Conservation (phyloP, 92 coral and sea anemone genomes). For the Isaurus tuberculatus region DNA sequence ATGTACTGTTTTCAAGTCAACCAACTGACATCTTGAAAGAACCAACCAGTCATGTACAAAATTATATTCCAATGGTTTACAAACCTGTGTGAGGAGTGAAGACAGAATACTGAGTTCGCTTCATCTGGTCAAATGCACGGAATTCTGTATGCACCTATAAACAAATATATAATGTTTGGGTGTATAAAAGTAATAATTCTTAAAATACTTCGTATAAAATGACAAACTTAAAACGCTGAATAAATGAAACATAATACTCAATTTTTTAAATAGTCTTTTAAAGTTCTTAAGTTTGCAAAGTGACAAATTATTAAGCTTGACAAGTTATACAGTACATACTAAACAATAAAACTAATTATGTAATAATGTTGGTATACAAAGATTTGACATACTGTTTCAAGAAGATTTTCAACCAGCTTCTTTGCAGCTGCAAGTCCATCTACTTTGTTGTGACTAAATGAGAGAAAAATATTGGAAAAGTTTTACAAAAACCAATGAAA, state of each 20-base stretch:
- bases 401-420: slow-evolving; percentile 89
- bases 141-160: slow-evolving; percentile 87
- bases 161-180: neutral
- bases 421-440: slow-evolving; percentile 97
- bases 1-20: neutral
- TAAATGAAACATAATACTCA: too few species aligned
- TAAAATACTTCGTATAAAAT: too few species aligned
- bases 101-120: slow-evolving; percentile 60
- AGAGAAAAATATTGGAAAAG: neutral
- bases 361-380: neutral
- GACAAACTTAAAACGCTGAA: too few species aligned
- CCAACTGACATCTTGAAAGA: neutral
- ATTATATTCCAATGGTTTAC: neutral
- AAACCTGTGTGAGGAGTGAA: slow-evolving; percentile 67
- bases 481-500: too few species aligned
- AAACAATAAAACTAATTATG: too few species aligned
- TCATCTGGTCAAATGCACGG: slow-evolving; percentile 87
- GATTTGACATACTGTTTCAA: slow-evolving; percentile 83
- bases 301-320: too few species aligned
- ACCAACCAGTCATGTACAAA: too few species aligned
- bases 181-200: neutral
- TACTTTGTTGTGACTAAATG: slow-evolving; percentile 80
- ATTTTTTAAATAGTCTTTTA: too few species aligned
- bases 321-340: too few species aligned
- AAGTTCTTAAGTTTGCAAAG: too few species aligned